Evolutionary conservation across 2,888 invertebrate species (phyloP), one percentile per base, ranked within the genome.

Genomic region (Volucella inanis): DNA sequence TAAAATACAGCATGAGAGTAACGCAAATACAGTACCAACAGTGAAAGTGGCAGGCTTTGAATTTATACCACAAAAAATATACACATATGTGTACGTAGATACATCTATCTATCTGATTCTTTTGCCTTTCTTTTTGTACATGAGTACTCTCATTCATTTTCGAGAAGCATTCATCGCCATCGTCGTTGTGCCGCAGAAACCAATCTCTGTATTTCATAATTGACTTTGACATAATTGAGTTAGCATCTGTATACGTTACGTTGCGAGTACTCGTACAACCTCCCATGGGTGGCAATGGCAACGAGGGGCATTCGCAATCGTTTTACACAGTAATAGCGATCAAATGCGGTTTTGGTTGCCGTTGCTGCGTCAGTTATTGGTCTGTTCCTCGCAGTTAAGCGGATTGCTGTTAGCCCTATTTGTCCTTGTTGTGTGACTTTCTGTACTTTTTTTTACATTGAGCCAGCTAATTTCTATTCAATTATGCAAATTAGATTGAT

Each of bases 401-500:
- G 82, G 82, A 77, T 82, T 82, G 77, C 70, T 71, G 61, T 76
- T 76, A 76, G 81, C 76, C 50, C 57, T 64, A 64, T 54, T 64
- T 43, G 31, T 57, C 49, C 54, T 45, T 47, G n/a, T 8, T 14
- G 6, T 31, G 6, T 31, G 31, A 31, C 31, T 41, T 52, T 43
- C 43, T 9, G 12, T 38, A 10, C 15, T 31, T 8, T 39, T 55
- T 31, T 15, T 38, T 8, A 62, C 39, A 47, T 76, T 61, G 68
- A 71, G 67, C 68, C 61, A 75, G 77, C 85, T 85, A 87, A 85
- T 87, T 85, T 85, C 87, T 71, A 87, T 87, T 87, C 85, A 85
- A 87, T 87, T 87, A 85, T 85, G 85, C 62, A 85, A 87, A 85
- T 85, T 59, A 74, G 85, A 87, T 87, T 87, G 87, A 85, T 85